These are phyloP conservation scores for Callopanchax toddi DNA, from an alignment of 2,113 vertebrate genomes.

Conservation along the genomic window DNA sequence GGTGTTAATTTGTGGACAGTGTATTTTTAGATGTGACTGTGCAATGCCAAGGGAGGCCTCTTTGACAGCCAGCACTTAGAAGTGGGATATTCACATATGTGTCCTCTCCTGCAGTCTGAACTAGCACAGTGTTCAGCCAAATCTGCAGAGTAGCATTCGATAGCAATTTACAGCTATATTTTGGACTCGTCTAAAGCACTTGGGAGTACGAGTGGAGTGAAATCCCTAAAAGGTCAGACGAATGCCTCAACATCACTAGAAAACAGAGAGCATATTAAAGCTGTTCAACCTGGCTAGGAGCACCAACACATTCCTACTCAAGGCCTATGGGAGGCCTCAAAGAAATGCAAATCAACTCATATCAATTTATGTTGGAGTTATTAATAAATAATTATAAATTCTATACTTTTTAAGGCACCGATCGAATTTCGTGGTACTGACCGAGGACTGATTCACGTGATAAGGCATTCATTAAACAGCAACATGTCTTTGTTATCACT, in stretches of 20 bases:
- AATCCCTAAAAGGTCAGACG: neutral
- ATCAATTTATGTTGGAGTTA: no score
- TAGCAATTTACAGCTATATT: neutral
- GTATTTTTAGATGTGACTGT: conserved; percentile 67
- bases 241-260: neutral
- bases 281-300: neutral
- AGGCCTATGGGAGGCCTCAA: no score
- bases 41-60: conserved; percentile 41
- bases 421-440: no score
- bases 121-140: neutral
- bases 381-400: no score
- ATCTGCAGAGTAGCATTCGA: conserved; percentile 8
- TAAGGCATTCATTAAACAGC: no score
- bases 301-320: no score
- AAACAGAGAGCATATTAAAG: neutral
- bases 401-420: no score
- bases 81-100: conserved; percentile 12
- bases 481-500: no score
- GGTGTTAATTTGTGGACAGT: conserved; percentile 63
- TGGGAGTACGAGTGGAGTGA: neutral
- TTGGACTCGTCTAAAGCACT: neutral
- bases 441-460: no score
- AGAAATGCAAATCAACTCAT: no score
- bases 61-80: conserved; percentile 43
- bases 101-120: conserved; percentile 12